phyloP scores from a whole-genome alignment of 2,113 vertebrate genomes.

The Elachura formosa region DNA sequence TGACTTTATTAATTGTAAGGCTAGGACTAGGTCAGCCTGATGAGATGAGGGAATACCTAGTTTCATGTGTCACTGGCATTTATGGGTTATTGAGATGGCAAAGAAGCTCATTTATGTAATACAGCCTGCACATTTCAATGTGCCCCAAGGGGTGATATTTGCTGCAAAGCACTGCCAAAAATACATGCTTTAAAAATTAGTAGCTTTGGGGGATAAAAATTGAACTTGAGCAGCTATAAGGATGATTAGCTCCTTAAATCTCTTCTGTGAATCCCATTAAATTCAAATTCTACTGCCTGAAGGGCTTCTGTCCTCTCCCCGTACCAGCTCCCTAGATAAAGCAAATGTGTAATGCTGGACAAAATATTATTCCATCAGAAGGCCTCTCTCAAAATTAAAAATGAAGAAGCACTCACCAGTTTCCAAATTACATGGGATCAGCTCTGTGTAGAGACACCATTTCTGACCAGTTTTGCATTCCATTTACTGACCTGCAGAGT shows the following conservation, averaged over 20 bases:
- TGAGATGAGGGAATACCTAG: background rate
- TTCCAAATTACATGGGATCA: background rate
- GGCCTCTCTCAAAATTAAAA: background rate
- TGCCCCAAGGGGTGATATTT: background rate
- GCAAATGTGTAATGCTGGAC: background rate
- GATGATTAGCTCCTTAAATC: constrained; percentile 49
- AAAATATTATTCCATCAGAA: background rate
- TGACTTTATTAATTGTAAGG: background rate
- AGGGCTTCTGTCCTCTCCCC: background rate
- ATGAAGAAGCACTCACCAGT: background rate
- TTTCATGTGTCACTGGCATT: background rate
- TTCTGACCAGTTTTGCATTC: background rate
- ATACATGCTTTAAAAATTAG: constrained; percentile 36
- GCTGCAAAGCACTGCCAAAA: constrained; percentile 16
- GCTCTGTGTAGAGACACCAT: background rate
- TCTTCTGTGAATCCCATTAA: constrained; percentile 29
- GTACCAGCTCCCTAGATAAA: background rate
- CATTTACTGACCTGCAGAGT: background rate
- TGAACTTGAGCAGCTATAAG: constrained; percentile 25
- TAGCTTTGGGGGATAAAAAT: constrained; percentile 43
- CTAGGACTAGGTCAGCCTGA: background rate
- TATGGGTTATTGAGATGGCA: background rate
- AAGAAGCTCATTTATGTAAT: background rate
- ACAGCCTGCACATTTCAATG: background rate
- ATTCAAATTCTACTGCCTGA: background rate